Conservation (phyloP, 2,113 vertebrate genomes). For the Tylochromis polylepis region DNA sequence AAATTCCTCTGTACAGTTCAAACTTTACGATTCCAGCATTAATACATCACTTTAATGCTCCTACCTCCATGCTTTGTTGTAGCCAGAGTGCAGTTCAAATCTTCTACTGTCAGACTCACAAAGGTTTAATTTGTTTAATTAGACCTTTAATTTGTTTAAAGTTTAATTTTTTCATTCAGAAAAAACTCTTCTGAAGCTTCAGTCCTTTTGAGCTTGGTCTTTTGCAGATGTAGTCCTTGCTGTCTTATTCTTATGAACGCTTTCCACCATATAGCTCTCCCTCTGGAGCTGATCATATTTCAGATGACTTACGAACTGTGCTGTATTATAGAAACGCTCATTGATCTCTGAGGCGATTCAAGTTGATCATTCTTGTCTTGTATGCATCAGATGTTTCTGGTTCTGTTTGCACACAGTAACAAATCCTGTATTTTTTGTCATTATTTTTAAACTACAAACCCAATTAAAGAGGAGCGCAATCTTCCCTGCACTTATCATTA, state of each 20-base stretch:
- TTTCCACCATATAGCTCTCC: fast-evolving
- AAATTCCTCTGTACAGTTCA: no score
- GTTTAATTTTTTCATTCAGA: not conserved
- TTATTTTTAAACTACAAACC: not conserved
- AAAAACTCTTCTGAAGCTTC: not conserved
- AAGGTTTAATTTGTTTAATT: fast-evolving
- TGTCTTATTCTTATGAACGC: not conserved
- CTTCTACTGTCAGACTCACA: not conserved
- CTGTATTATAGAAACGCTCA: not conserved
- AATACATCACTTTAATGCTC: not conserved
- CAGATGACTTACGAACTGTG: not conserved
- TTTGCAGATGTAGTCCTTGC: not conserved
- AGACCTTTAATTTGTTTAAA: not conserved
- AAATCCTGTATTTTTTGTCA: not conserved
- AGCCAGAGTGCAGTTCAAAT: not conserved
- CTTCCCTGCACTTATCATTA: not conserved
- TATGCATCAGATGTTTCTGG: fast-evolving
- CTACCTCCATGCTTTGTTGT: not conserved
- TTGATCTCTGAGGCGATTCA: not conserved
- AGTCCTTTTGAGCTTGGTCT: fast-evolving
- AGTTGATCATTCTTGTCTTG: not conserved
- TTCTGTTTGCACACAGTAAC: not conserved
- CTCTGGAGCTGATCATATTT: not conserved
- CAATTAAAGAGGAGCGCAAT: fast-evolving
- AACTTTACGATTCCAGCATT: not conserved